phyloP scores from a whole-genome alignment of 2,888 invertebrate species.

The Smittia sp. region DNA sequence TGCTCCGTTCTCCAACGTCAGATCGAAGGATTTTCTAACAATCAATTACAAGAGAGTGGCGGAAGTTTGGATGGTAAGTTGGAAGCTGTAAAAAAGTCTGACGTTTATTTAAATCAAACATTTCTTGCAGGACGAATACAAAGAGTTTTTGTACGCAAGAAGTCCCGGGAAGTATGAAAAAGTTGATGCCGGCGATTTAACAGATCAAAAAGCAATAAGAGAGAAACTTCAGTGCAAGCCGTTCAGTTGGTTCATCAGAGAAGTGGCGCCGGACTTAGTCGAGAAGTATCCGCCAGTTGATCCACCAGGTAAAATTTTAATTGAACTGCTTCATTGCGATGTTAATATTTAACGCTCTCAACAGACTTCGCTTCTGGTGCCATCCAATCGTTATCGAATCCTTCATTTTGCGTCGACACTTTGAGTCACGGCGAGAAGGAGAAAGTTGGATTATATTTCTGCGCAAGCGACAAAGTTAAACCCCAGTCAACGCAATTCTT shows the following conservation, averaged over 20 bases:
- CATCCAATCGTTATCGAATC: slow-evolving; percentile 63
- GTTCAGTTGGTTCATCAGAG: slow-evolving; percentile 70
- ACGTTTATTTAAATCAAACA: no score
- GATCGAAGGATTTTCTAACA: slow-evolving; percentile 53
- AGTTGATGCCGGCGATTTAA: slow-evolving; percentile 52
- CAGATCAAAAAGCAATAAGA: slow-evolving; percentile 21
- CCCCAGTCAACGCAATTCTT: slow-evolving; percentile 50
- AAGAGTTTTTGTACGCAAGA: slow-evolving; percentile 62
- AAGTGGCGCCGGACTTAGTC: slow-evolving; percentile 60
- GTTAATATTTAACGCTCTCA: no score
- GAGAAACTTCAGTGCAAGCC: slow-evolving; percentile 57
- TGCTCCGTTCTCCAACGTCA: slow-evolving; percentile 86
- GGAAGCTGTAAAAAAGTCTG: no score
- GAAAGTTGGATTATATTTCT: slow-evolving; percentile 47
- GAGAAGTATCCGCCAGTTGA: slow-evolving; percentile 77
- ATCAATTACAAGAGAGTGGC: slow-evolving; percentile 64
- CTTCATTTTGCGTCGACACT: slow-evolving; percentile 71
- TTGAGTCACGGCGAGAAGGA: slow-evolving; percentile 51
- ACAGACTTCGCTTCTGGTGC: slow-evolving; percentile 74
- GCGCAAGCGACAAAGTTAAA: slow-evolving; percentile 46
- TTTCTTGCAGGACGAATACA: slow-evolving; percentile 66
- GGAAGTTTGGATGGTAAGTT: slow-evolving; percentile 75
- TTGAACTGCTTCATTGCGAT: no score
- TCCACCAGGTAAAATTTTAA: slow-evolving; percentile 54
- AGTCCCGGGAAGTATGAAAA: slow-evolving; percentile 61